phyloP scores from a whole-genome alignment of 92 coral and sea anemone genomes.

The Isaurus tuberculatus region DNA sequence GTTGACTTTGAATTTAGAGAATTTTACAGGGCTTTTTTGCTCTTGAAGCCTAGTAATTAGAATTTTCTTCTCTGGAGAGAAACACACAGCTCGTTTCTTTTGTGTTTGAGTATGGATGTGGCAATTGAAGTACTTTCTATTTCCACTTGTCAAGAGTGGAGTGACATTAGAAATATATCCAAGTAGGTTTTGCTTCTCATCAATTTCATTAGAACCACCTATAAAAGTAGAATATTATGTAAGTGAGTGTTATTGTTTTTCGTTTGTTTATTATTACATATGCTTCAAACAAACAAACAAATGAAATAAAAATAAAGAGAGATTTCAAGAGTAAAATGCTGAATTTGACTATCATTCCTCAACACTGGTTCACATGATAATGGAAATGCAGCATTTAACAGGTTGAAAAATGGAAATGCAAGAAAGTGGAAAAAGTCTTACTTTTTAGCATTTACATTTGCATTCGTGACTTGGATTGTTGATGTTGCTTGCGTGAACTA shows the following conservation, averaged over 20 bases:
- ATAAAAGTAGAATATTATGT: not conserved
- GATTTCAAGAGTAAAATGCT: slow-evolving; percentile 6
- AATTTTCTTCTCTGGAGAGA: not conserved
- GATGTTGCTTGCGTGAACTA: not conserved
- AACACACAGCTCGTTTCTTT: not conserved
- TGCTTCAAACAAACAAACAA: slow-evolving; percentile 12
- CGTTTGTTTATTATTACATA: slow-evolving; percentile 42
- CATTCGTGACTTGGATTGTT: not conserved
- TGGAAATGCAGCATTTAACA: slow-evolving; percentile 11
- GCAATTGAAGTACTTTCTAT: not conserved
- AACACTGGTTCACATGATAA: slow-evolving; percentile 8
- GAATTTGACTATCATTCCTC: slow-evolving; percentile 14
- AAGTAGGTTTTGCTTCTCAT: not conserved
- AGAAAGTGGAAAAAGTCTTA: slow-evolving; percentile 16
- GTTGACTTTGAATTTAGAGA: not conserved
- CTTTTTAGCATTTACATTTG: slow-evolving; percentile 4
- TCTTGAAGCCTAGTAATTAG: not conserved
- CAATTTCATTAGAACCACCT: not conserved
- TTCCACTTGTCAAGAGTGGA: not conserved
- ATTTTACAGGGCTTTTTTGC: not conserved
- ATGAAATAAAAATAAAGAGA: slow-evolving; percentile 9
- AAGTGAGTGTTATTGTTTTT: not conserved
- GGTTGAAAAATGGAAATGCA: slow-evolving; percentile 14
- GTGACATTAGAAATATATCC: slow-evolving; percentile 1
- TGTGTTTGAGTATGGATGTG: not conserved